Evolutionary conservation across 2,797 vertebrate species (phyloP).

Genomic region (Bradypodion pumilum): DNA sequence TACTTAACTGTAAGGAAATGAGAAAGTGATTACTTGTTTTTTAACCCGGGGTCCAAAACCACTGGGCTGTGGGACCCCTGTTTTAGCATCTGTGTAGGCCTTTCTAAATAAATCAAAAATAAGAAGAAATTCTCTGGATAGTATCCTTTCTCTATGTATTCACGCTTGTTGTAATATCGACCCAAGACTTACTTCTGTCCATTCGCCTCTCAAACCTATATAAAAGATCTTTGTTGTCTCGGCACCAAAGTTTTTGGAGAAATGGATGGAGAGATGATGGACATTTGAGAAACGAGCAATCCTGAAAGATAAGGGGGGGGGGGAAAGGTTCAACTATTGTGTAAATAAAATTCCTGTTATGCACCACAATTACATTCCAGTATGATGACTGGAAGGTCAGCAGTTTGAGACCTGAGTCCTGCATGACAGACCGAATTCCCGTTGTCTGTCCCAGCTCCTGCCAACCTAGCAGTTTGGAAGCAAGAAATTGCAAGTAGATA

Average conservation of each 20-base stretch:
- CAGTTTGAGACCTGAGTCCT: too few relatives aligned
- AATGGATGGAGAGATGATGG: constrained; percentile 91
- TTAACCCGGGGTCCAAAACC: too few relatives aligned
- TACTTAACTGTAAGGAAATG: neutral
- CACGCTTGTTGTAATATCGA: neutral
- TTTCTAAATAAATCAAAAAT: neutral
- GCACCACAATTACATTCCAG: neutral
- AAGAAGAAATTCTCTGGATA: too few relatives aligned
- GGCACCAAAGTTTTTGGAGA: constrained; percentile 93
- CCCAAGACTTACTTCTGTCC: constrained; percentile 82
- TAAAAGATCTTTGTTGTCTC: constrained; percentile 92
- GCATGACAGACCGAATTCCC: too few relatives aligned
- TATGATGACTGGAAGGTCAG: too few relatives aligned
- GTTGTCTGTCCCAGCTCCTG: too few relatives aligned
- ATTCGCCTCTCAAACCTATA: constrained; percentile 94
- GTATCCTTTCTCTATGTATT: neutral
- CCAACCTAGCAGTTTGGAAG: too few relatives aligned
- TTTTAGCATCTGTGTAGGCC: neutral
- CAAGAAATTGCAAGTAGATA: too few relatives aligned
- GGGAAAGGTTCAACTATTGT: neutral
- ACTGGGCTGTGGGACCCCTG: too few relatives aligned
- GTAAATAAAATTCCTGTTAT: neutral
- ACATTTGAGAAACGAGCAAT: constrained; percentile 93
- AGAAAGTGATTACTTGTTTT: neutral
- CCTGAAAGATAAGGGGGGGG: constrained; percentile 70